These are phyloP conservation scores for Notothenia coriiceps DNA, from an alignment of 2,113 vertebrate genomes.

Conservation along the genomic window DNA sequence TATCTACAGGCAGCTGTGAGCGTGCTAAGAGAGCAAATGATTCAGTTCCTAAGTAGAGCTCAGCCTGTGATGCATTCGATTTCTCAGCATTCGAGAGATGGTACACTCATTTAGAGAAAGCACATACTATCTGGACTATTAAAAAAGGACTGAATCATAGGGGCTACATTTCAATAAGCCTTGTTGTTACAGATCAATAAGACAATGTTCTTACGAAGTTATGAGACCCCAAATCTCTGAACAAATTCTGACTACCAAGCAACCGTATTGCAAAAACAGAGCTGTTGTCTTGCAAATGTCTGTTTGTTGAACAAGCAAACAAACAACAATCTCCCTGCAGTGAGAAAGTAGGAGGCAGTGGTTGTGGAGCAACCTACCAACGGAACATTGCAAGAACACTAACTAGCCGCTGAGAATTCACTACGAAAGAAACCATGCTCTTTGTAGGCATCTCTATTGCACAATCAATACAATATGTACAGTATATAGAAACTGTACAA, in stretches of 20 bases:
- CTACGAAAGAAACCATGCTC: slow-evolving; percentile 31
- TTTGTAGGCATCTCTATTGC: slow-evolving; percentile 11
- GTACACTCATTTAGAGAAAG: slow-evolving; percentile 27
- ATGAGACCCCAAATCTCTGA: slow-evolving; percentile 22
- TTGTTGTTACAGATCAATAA: slow-evolving; percentile 21
- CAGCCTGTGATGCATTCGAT: slow-evolving; percentile 42
- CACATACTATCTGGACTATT: slow-evolving; percentile 30
- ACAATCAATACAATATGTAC: neutral
- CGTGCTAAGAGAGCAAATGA: slow-evolving; percentile 71
- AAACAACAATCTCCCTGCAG: slow-evolving; percentile 58
- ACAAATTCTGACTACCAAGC: slow-evolving; percentile 7
- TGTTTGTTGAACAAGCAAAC: slow-evolving; percentile 9
- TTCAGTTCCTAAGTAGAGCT: slow-evolving; percentile 50
- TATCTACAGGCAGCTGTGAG: slow-evolving; percentile 73
- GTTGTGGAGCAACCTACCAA: slow-evolving; percentile 32
- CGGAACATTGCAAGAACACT: slow-evolving; percentile 54
- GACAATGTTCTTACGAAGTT: neutral
- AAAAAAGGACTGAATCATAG: slow-evolving; percentile 25
- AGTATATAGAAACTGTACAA: too few relatives aligned
- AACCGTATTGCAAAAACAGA: slow-evolving; percentile 25
- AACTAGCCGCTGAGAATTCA: slow-evolving; percentile 59
- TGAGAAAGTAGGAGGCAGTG: slow-evolving; percentile 39
- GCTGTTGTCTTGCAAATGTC: slow-evolving; percentile 35
- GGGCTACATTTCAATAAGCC: slow-evolving; percentile 32
- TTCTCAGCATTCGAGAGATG: slow-evolving; percentile 43